These are phyloP conservation scores for Heliocidaris tuberculata DNA, from an alignment of 35 echinoderm and acorn worm species.

Conservation along the genomic window DNA sequence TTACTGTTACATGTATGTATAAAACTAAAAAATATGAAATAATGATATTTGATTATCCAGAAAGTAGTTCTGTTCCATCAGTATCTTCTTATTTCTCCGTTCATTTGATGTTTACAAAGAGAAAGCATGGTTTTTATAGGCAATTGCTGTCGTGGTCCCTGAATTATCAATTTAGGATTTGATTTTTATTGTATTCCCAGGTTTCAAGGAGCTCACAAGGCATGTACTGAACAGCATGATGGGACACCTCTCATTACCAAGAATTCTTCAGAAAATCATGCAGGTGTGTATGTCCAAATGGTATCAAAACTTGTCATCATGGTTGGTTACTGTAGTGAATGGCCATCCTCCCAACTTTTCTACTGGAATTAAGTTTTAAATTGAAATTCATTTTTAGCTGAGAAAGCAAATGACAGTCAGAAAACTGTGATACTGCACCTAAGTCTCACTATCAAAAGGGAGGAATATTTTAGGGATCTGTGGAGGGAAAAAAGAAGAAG, in stretches of 20 bases:
- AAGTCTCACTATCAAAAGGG: not conserved
- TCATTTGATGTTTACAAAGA: too few species aligned
- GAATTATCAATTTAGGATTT: too few species aligned
- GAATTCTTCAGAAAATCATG: slow-evolving; percentile 97
- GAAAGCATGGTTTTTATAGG: too few species aligned
- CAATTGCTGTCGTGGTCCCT: too few species aligned
- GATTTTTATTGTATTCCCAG: slow-evolving; percentile 26
- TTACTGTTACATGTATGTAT: too few species aligned
- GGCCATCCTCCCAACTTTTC: not conserved
- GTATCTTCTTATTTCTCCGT: too few species aligned
- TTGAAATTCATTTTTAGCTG: not conserved
- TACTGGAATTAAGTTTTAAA: not conserved
- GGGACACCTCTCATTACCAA: slow-evolving; percentile 93
- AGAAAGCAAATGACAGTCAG: not conserved
- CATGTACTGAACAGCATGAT: slow-evolving; percentile 99
- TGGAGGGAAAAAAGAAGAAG: too few species aligned
- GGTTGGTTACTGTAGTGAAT: not conserved
- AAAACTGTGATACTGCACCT: too few species aligned
- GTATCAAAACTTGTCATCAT: not conserved
- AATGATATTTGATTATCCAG: too few species aligned
- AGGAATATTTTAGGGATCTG: too few species aligned
- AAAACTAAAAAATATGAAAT: too few species aligned
- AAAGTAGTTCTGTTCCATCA: too few species aligned
- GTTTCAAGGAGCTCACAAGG: slow-evolving; percentile 85
- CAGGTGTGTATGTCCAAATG: slow-evolving; percentile 60